A percentile compares a stretch with the other conserved stretches of the same genome.
These are phyloP conservation scores for Xestia xanthographa DNA, from an alignment of 2,888 invertebrate species.

Conservation along the genomic window DNA sequence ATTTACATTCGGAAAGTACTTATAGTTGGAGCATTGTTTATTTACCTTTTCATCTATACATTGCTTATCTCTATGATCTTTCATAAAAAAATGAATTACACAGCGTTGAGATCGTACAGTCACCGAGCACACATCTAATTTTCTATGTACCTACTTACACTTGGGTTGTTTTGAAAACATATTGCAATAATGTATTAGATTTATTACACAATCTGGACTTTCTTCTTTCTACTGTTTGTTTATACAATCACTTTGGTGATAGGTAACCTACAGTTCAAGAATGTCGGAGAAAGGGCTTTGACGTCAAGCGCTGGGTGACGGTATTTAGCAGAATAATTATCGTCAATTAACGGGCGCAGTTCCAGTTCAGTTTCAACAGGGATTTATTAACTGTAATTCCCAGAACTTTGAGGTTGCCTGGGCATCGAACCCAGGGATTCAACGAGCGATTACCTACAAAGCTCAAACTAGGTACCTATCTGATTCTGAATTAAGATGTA, in stretches of 20 bases:
- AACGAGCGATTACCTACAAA: neutral
- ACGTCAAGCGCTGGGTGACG: conserved; percentile 37
- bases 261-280: conserved; percentile 50
- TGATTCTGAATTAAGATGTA: neutral
- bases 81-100: conserved; percentile 10
- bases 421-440: conserved; percentile 8
- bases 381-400: conserved; percentile 12
- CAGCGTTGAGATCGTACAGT: neutral
- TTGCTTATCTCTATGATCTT: conserved; percentile 19
- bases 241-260: conserved; percentile 18
- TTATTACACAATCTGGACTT: conserved; percentile 25
- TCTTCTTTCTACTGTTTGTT: conserved; percentile 34
- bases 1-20: conserved; percentile 35
- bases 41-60: conserved; percentile 36
- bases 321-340: conserved; percentile 34
- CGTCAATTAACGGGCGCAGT: conserved; percentile 4
- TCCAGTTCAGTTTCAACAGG: conserved; percentile 11
- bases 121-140: too few relatives aligned
- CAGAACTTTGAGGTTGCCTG: neutral
- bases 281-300: conserved; percentile 42
- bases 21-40: conserved; percentile 39
- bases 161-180: conserved; percentile 42
- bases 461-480: neutral
- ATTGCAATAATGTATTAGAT: conserved; percentile 29
- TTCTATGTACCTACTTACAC: too few relatives aligned